Base-by-base conservation (phyloP, 1,140 invertebrate species). In the Parapsyche elsis region DNA sequence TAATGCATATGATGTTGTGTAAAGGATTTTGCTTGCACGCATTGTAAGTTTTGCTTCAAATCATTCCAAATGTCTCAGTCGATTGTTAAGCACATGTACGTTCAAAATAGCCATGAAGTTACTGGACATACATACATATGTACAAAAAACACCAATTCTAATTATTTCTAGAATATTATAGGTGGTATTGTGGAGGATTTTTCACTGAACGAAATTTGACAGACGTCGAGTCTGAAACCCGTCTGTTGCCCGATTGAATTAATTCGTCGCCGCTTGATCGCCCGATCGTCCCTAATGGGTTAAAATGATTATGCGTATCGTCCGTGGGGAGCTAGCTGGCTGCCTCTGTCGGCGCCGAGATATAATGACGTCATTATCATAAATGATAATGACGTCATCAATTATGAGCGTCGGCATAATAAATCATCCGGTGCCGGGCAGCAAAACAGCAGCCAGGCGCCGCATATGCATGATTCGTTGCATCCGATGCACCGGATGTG, bases 361-460 rank as follows among this genome's bases (percentile, higher is more conserved):
- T 83, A 83, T 81, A 80, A 83, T 83, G 82, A 81, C 80, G 82
- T 79, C 81, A 83, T 83, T 83, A 83, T 80, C 82, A 83, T 83
- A 81, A 81, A 83, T 81, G 82, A 81, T 83, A 83, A 83, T 83
- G 82, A 80, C 80, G 80, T 83, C 82, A 83, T 83, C 80, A 83
- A 77, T 77, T 77, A 77, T 67, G 53, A 64, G 30, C 57, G 1
- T 4, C 53, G 49, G 75, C 75, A 77, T 77, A 77, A 77, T 77
- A 77, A 77, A 77, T 77, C 75, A 64, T 64, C 14, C 23, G 46
- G 49, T 23, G 0, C 49, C 46, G 19, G 45, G 24, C 19, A 21
- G 49, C 49, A 38, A 38, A 7, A 7, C 30, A 38, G 30, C 30
- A 38, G 30, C 30, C 30, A 38, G 30, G 2, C 30, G 30, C 30